Evolutionary conservation across 2,113 vertebrate species (phyloP).

Genomic region (Vidua macroura): DNA sequence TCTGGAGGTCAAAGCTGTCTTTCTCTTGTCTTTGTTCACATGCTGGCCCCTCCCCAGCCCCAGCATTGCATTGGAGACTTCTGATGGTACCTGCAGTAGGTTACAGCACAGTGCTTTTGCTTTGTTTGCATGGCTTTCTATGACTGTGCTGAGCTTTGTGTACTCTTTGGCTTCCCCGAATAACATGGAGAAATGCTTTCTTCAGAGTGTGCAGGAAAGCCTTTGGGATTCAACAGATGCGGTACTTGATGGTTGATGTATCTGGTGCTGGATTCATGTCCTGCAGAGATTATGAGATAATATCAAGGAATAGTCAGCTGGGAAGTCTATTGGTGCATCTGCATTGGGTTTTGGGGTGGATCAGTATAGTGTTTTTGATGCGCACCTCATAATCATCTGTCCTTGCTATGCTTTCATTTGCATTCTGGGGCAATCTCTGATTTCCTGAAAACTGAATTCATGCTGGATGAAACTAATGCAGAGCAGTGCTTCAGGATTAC

Average conservation of each 20-base stretch:
- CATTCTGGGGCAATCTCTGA: not conserved
- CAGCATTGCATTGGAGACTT: not conserved
- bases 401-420: not conserved
- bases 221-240: not conserved
- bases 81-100: not conserved
- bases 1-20: not conserved
- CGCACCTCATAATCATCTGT: not conserved
- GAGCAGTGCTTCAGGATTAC: not conserved
- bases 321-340: not conserved
- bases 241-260: not conserved
- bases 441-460: not conserved
- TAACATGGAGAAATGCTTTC: not conserved
- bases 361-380: not conserved
- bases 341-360: not conserved
- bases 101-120: not conserved
- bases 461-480: not conserved
- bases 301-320: not conserved
- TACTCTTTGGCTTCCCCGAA: not conserved
- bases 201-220: not conserved
- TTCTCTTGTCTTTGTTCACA: not conserved
- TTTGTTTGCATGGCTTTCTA: not conserved
- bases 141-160: not conserved
- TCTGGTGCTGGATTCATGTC: not conserved
- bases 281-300: not conserved
- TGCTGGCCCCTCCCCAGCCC: not conserved